Base-by-base conservation (phyloP, 2,797 vertebrate genomes). In the Enteromius paludinosus region DNA sequence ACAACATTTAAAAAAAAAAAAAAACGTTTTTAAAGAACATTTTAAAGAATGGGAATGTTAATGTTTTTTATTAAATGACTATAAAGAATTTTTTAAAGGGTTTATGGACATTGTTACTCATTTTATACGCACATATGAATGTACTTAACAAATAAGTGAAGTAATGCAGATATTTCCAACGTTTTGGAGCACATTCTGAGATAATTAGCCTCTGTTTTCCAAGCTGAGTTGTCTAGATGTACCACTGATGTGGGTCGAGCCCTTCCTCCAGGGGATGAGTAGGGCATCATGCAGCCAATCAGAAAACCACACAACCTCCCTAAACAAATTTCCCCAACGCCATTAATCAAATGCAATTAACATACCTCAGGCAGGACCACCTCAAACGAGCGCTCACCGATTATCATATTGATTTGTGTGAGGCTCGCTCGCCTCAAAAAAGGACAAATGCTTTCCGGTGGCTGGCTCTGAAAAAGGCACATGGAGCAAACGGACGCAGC, bases 291-390 rank as follows among this genome's bases (percentile, higher is more conserved):
- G 20, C 14, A 62, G 6, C 79, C 35, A 72, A 71, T 62, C 20
- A 35, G 11, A 62, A 77, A 80, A 61, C 20, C 68, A 81, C 79
- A 72, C 56, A 61, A 33, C 23, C 17, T 72, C 70, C n/a, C 79
- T 65, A 25, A 38, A 74, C 79, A 49, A 72, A 72, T 81, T 38
- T 62, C 4, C 41, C 62, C 54, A 33, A 70, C 3, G 38, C 10
- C 68, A 33, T 47, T 81, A 49, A 81, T 81, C 20, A 81, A 72
- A 72, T 5, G 56, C 68, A 72, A 74, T 74, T 65, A 65, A 41
- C 70, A 54, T 38, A 65, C 56, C 68, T 49, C 54, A 69, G 47
- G 65, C 47, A 52, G 62, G 45, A 35, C 43, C 3, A 17, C 41
- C 54, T 81, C 20, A 71, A 61, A 71, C 17, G 52, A 62, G 56